These are phyloP conservation scores for Gambelia wislizenii DNA, from an alignment of 2,797 vertebrate genomes.

Conservation along the genomic window DNA sequence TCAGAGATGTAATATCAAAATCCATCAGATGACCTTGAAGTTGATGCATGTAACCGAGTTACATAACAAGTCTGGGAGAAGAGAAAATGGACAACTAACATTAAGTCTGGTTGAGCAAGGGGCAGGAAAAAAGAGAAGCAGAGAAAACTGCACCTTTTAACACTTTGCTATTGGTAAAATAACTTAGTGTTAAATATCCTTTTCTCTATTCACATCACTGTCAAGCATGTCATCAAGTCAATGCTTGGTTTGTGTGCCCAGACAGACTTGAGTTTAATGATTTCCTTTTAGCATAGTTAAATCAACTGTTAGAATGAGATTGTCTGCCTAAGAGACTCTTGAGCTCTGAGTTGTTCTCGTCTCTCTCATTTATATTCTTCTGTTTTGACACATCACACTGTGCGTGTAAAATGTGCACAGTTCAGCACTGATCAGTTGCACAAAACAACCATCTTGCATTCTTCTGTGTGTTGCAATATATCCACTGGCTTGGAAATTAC, in stretches of 20 bases:
- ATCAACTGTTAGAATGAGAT: neutral
- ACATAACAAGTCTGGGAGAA: neutral
- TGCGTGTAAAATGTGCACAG: neutral
- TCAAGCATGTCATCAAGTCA: neutral
- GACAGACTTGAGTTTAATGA: neutral
- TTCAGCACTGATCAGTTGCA: neutral
- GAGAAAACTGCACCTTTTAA: neutral
- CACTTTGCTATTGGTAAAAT: neutral
- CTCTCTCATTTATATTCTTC: slow-evolving; percentile 8
- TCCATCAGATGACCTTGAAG: neutral
- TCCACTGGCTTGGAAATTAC: neutral
- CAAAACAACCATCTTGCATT: neutral
- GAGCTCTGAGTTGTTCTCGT: neutral
- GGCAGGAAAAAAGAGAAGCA: neutral
- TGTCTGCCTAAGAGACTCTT: neutral
- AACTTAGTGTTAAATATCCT: neutral
- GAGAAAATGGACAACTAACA: neutral
- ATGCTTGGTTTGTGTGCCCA: neutral
- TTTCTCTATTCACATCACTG: neutral
- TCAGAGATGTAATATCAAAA: neutral
- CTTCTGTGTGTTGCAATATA: neutral
- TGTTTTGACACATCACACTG: neutral
- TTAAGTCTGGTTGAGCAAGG: neutral
- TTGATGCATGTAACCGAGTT: neutral
- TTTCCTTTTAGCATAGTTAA: neutral